Percentiles rank a stretch among this genome's conserved stretches.
These are phyloP conservation scores for Drosophila gunungcola DNA, from an alignment of 1,140 invertebrate genomes.

Conservation along the genomic window DNA sequence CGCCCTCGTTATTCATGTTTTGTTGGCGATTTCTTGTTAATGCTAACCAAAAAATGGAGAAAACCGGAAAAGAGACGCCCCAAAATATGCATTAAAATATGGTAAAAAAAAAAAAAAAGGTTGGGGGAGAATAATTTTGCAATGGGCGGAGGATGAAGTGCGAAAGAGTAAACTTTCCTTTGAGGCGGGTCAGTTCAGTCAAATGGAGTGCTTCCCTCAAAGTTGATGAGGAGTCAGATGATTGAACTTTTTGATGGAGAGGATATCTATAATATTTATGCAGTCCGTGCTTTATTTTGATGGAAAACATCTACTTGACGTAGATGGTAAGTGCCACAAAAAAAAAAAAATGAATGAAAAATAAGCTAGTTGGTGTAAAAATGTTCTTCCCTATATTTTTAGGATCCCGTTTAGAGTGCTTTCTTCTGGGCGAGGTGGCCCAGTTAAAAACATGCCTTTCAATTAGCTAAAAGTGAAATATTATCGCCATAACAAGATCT, in stretches of 20 bases:
- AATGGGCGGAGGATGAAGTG: neutral
- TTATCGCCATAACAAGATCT: conserved; percentile 20
- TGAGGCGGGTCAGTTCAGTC: conserved; percentile 34
- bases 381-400: too few relatives aligned
- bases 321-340: neutral
- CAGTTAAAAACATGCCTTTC: neutral
- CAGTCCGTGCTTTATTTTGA: conserved; percentile 30
- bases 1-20: conserved; percentile 53
- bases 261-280: conserved; percentile 45
- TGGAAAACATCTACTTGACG: neutral
- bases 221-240: conserved; percentile 39
- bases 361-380: neutral
- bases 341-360: neutral
- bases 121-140: conserved; percentile 22
- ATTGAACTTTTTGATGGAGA: conserved; percentile 44
- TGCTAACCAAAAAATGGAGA: neutral
- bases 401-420: too few relatives aligned
- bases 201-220: conserved; percentile 33
- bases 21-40: conserved; percentile 45
- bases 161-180: conserved; percentile 41
- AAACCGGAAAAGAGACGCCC: conserved; percentile 13
- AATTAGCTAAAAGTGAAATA: conserved; percentile 27
- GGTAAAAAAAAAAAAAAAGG: conserved; percentile 7
- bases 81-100: conserved; percentile 59
- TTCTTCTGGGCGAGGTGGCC: too few relatives aligned